Evolutionary conservation across 92 coral and sea anemone species (phyloP).

Genomic region (Umimayanthus kanabou): DNA sequence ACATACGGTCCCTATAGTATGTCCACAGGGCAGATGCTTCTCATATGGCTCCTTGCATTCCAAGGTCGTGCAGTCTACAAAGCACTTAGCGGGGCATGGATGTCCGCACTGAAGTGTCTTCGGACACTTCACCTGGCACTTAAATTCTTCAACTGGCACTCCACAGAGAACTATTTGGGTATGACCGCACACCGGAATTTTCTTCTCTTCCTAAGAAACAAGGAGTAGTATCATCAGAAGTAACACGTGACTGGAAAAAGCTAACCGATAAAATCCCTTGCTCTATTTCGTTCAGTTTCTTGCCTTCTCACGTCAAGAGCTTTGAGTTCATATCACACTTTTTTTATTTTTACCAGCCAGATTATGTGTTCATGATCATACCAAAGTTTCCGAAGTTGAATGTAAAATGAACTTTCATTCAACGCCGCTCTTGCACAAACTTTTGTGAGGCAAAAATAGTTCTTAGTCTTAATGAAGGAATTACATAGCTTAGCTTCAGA

Average conservation of each 20-base stretch:
- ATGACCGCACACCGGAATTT: slow-evolving; percentile 73
- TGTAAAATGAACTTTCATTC: too few relatives aligned
- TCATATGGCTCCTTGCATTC: slow-evolving; percentile 63
- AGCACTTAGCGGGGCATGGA: slow-evolving; percentile 75
- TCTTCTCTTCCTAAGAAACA: slow-evolving; percentile 44
- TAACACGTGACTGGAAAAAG: neutral
- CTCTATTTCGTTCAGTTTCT: neutral
- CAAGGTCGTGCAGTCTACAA: slow-evolving; percentile 54
- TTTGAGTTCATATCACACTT: too few relatives aligned
- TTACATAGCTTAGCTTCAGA: too few relatives aligned
- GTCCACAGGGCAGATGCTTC: slow-evolving; percentile 72
- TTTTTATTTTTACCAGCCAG: too few relatives aligned
- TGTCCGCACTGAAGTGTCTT: slow-evolving; percentile 63
- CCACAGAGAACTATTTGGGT: slow-evolving; percentile 73
- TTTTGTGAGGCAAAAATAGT: too few relatives aligned
- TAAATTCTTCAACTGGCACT: slow-evolving; percentile 47
- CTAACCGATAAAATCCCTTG: too few relatives aligned
- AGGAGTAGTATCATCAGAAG: too few relatives aligned
- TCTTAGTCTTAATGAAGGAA: too few relatives aligned
- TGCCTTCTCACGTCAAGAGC: too few relatives aligned
- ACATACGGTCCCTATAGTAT: slow-evolving; percentile 61
- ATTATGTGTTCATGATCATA: too few relatives aligned
- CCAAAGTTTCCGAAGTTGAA: too few relatives aligned
- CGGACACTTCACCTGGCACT: slow-evolving; percentile 68
- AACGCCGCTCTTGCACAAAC: too few relatives aligned